Evolutionary conservation across 2,888 invertebrate species (phyloP), one percentile per base, ranked within the genome.

Genomic region (Malthinus seriepunctatus): DNA sequence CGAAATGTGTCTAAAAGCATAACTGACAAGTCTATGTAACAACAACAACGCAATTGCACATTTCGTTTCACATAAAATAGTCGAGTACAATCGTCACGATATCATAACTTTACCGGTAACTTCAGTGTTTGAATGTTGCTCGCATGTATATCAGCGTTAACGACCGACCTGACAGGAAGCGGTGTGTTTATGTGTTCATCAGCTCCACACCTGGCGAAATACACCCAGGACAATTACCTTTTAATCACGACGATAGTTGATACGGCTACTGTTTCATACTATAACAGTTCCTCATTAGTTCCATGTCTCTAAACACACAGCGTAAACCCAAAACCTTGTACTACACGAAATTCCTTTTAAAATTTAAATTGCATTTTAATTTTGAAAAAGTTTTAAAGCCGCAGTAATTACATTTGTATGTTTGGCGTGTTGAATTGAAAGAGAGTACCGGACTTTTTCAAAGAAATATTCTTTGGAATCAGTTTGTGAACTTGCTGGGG

Each of bases 101-200:
- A 66, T 64, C 64, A 63, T 67, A 67, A 67, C 64, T 65, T 56
- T 55, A 49, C 61, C 53, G 60, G 64, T 62, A 63, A 63, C 63
- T 65, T 65, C 51, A 63, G 63, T 53, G 60, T 60, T 64, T 64
- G 66, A 64, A 66, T 66, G 64, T 65, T 68, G 62, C 59, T 64
- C 60, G 65, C 65, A 63, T 66, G 62, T 67, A 68, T 68, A 69
- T 70, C 70, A 69, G 65, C 67, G 66, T 66, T 70, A 70, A 71
- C 70, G 69, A 67, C 68, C 63, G 63, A 63, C 67, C 66, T 67
- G 70, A 67, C 70, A 70, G 70, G 71, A 70, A 70, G 69, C 69
- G 66, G 67, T 63, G 68, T 71, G 69, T 70, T 71, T 71, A 70
- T 71, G 67, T 71, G 70, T 68, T 71, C 70, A 71, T 71, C 71